Conservation (phyloP, 2,113 vertebrate genomes). For the Eubucco bourcierii region DNA sequence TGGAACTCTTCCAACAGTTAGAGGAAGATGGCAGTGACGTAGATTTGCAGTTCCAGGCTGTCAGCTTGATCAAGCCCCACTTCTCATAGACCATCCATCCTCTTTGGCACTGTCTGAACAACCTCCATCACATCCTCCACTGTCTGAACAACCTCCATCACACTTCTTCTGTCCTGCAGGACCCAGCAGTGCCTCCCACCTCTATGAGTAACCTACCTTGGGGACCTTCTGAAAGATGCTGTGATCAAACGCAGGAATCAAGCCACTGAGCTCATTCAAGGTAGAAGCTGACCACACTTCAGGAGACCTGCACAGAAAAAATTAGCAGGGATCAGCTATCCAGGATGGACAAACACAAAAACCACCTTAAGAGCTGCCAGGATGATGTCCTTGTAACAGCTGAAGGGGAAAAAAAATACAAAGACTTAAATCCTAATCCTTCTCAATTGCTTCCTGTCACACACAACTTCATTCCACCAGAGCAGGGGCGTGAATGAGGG, state of each 20-base stretch:
- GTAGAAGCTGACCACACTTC: constrained; percentile 53
- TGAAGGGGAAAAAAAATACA: neutral
- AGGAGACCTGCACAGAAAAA: constrained; percentile 24
- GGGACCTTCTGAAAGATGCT: constrained; percentile 38
- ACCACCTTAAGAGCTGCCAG: neutral
- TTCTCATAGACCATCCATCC: too few relatives aligned
- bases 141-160: neutral
- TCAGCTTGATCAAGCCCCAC: neutral
- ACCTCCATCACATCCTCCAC: neutral
- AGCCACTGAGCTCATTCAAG: constrained; percentile 14
- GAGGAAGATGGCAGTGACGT: neutral
- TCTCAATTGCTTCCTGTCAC: neutral
- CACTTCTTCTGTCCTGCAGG: neutral
- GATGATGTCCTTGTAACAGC: neutral
- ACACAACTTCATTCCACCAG: neutral
- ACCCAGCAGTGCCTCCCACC: neutral
- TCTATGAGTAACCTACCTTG: neutral
- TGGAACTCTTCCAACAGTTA: neutral
- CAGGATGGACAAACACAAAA: neutral
- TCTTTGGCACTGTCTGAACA: neutral
- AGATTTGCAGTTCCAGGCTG: neutral
- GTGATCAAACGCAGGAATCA: constrained; percentile 15
- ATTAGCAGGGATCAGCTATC: neutral
- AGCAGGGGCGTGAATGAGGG: neutral
- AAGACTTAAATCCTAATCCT: neutral